Base-by-base conservation (phyloP, 2,888 invertebrate species). In the Drosophila setosimentum region DNA sequence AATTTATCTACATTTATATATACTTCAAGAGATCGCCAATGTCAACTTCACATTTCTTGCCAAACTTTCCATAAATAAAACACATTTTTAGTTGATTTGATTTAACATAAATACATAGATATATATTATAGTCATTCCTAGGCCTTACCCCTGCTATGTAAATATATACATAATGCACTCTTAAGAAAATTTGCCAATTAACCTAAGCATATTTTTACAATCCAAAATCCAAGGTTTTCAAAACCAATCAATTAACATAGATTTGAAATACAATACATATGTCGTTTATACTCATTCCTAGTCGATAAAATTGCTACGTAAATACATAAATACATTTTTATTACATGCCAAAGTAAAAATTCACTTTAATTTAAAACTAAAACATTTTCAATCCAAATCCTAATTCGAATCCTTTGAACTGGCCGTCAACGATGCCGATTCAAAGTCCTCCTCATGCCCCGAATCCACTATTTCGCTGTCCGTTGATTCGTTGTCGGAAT, bases 331-430 rank as follows among this genome's bases (percentile, higher is more conserved):
- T 21, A 21, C n/a, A 21, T 40, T 13, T 21, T 10, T 73, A 69
- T 80, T 77, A 65, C 69, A 68, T 57, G 10, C 55, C 10, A 18
- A 33, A 33, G 5, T 42, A 37, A n/a, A 58, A 45, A 45, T 48
- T 67, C n/a, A 40, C 16, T 55, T n/a, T 55, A 16, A 37, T 42
- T 35, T 48, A 59, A 40, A 61, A 58, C n/a, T 11, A 27, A 57
- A 49, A 21, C 30, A n/a, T 54, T 53, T 60, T 27, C 24, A 35
- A 58, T 13, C n/a, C 18, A 21, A 42, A 37, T 32, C 24, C 53
- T 55, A 57, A 7, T 57, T 35, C 18, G 30, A 42, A 24, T 32
- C 6, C 21, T 68, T 51, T 24, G 21, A 40, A 49, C 50, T 51
- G 18, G n/a, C 67, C n/a, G 29, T 51, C 27, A n/a, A 29, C 40